Percentiles rank a stretch among this genome's conserved stretches.
Evolutionary conservation across 2,113 vertebrate genomes (phyloP).

Genomic region (Promerops cafer): DNA sequence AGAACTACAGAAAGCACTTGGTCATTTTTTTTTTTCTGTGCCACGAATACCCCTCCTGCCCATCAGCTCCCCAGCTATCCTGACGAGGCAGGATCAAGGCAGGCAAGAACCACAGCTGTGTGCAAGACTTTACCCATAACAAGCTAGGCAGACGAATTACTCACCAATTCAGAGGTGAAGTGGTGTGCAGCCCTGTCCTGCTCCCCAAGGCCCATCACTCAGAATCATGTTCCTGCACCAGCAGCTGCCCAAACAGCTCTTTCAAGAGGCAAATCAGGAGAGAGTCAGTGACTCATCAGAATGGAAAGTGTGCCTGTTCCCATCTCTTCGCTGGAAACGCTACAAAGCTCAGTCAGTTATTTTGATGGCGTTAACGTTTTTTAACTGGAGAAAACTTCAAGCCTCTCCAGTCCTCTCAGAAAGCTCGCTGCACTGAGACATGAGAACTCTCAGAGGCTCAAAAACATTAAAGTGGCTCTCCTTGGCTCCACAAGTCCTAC

Average conservation of each 20-base stretch:
- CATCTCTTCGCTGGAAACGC: neutral
- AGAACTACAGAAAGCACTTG: neutral
- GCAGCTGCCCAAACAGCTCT: constrained; percentile 25
- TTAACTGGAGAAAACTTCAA: neutral
- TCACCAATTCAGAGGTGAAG: neutral
- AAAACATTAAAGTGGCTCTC: neutral
- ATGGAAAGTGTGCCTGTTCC: neutral
- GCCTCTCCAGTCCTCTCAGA: neutral
- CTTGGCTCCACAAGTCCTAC: neutral
- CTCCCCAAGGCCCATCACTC: neutral
- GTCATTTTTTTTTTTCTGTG: neutral
- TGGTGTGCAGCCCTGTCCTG: neutral
- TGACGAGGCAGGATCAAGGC: neutral
- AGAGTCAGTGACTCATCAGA: constrained; percentile 34
- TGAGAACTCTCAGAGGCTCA: neutral
- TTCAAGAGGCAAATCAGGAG: neutral
- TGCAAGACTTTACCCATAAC: neutral
- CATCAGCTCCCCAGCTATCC: neutral
- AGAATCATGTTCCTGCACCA: neutral
- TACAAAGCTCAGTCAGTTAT: neutral
- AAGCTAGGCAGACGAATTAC: neutral
- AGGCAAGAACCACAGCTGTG: neutral
- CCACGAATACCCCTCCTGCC: neutral
- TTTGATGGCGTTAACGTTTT: neutral
- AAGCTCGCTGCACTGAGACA: rapidly evolving